Base-by-base conservation (phyloP, 2,888 invertebrate species). In the Elysia crispata region DNA sequence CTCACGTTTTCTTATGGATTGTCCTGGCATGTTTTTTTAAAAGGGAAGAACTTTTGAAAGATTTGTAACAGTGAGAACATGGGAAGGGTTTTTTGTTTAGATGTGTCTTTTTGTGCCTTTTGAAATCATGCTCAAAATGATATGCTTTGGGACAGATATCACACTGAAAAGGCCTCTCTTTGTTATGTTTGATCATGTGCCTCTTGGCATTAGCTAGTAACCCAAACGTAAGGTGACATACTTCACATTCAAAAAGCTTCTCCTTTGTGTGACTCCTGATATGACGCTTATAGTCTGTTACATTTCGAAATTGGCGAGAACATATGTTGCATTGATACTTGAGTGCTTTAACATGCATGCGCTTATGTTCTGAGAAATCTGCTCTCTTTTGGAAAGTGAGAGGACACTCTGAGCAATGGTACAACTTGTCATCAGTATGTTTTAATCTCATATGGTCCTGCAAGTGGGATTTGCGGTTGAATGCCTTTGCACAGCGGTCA, bases 121-220 rank as follows among this genome's bases (percentile, higher is more conserved):
- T 79, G 18, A 50, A 74, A 67, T 79, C 79, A 67, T 79, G 73
- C 49, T 74, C 73, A 74, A 79, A 79, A 23, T 79, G 79, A 54
- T 73, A 80, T 0, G 77, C 75, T 57, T 80, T 82, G 25, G 77
- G 78, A 31, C 82, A 82, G 6, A 80, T 66, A 23, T 80, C 80
- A 72, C 82, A 82, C 64, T 82, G 80, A 66, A 72, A 80, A 15
- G 82, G 82, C 30, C 80, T 77, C 41, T 80, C 78, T 33, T 78
- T 78, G 54, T 33, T 80, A 64, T 82, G 82, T 62, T 78, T 80
- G 49, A 77, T 60, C 66, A 78, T 76, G 54, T 82, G 82, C 28
- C 74, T 79, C 57, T 79, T 79, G 62, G 79, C 79, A 67, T 79
- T 79, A 23, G 79, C 79, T 25, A 79, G 50, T 1, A 79, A 57